Evolutionary conservation across 2,888 invertebrate species (phyloP).

Genomic region (Iselma pallidipennis): DNA sequence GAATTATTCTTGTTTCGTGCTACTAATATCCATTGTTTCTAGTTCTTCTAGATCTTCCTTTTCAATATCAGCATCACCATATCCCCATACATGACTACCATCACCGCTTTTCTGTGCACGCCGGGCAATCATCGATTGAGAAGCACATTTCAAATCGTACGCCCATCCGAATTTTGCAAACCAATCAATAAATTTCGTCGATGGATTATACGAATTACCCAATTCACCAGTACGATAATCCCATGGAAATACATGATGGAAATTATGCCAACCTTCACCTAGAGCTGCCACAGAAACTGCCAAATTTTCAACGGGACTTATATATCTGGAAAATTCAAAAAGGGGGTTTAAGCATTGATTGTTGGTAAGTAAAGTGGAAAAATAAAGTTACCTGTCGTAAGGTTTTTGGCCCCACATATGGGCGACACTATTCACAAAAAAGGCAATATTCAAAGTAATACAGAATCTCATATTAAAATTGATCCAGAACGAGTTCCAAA

Average conservation of each 20-base stretch:
- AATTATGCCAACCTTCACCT: constrained; percentile 86
- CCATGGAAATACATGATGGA: constrained; percentile 75
- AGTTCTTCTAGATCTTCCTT: constrained; percentile 62
- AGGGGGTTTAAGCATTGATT: neutral
- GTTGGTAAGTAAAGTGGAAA: neutral
- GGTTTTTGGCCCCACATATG: constrained; percentile 93
- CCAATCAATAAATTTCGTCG: constrained; percentile 78
- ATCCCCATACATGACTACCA: constrained; percentile 68
- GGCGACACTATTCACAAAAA: constrained; percentile 93
- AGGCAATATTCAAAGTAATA: constrained; percentile 86
- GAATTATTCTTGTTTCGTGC: neutral
- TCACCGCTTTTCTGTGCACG: constrained; percentile 65
- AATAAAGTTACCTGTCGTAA: constrained; percentile 80
- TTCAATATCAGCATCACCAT: constrained; percentile 63
- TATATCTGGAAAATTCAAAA: constrained; percentile 59
- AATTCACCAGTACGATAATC: constrained; percentile 62
- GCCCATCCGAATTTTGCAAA: constrained; percentile 82
- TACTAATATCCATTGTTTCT: no score
- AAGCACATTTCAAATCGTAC: constrained; percentile 71
- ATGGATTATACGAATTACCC: constrained; percentile 63
- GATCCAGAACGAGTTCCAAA: constrained; percentile 80
- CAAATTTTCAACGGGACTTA: constrained; percentile 73
- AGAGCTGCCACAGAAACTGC: constrained; percentile 75
- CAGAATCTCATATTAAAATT: constrained; percentile 86
- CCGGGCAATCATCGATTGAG: constrained; percentile 51